Base-by-base conservation (phyloP, 2,113 vertebrate genomes). In the Pimephales promelas region DNA sequence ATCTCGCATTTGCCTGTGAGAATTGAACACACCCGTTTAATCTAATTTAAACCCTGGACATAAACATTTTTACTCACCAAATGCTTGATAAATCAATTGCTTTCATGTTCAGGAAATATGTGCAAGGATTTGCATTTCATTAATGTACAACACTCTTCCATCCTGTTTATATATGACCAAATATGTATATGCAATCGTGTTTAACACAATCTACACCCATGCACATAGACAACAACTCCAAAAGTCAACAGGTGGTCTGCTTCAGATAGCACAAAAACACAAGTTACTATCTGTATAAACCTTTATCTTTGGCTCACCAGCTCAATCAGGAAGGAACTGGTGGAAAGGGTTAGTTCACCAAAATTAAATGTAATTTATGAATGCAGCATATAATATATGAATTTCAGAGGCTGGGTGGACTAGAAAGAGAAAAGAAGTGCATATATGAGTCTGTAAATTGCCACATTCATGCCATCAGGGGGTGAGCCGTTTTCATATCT, bases 201-300 rank as follows among this genome's bases (percentile, higher is more conserved):
- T 10, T 31, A 34, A 72, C 52, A 18, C n/a, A 79, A 84, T 84
- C 83, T 84, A 28, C 57, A 47, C 68, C n/a, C n/a, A 61, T 52
- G 62, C 52, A 49, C 75, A 59, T 34, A 52, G 66, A 47, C 9
- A n/a, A 24, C 59, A 40, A 10, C 61, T 81, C 18, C 31, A 24
- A 74, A 24, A 22, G n/a, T 68, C 31, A 43, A 64, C 76, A 62
- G 68, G 57, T 83, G 81, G 31, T 57, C 36, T 47, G 13, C 34
- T 49, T 66, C 45, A 80, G 85, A 86, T 86, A 86, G 70, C 74
- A 40, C 3, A 64, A 74, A 74, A 49, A 77, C 49, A 47, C 11
- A 11, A 22, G 18, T 31, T 79, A 71, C 43, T 36, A 77, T 76
- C 40, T 26, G 28, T 79, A 28, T 43, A 18, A 47, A 62, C 68